Conservation (phyloP, 2,113 vertebrate species). For the Perca flavescens region DNA sequence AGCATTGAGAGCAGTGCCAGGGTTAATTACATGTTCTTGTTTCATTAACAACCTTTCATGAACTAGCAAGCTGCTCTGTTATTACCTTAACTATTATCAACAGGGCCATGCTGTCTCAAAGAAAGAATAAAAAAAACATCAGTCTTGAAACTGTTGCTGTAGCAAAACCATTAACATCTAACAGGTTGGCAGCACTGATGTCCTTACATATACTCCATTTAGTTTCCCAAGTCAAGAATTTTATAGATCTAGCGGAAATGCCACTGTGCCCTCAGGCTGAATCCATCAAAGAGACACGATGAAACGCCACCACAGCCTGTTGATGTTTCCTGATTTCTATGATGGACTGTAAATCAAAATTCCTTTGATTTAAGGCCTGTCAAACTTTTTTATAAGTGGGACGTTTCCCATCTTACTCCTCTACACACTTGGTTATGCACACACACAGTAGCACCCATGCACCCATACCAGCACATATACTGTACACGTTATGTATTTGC, state of each 20-base stretch:
- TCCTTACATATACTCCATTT: constrained; percentile 31
- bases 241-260: constrained; percentile 43
- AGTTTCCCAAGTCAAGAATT: constrained; percentile 11
- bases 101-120: not conserved
- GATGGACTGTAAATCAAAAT: constrained; percentile 61
- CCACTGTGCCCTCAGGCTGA: constrained; percentile 27
- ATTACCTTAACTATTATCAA: constrained; percentile 2
- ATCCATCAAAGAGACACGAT: constrained; percentile 53
- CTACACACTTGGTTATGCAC: constrained; percentile 20
- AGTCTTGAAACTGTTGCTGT: not conserved
- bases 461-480: not conserved
- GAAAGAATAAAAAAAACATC: not conserved
- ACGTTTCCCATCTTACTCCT: constrained; percentile 19
- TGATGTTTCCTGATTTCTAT: constrained; percentile 36
- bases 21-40: constrained; percentile 40
- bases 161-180: constrained; percentile 31
- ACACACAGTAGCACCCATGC: constrained; percentile 1
- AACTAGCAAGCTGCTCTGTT: constrained; percentile 13
- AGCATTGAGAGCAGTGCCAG: constrained; percentile 1
- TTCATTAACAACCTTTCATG: constrained; percentile 40
- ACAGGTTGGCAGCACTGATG: not conserved
- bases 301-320: constrained; percentile 48
- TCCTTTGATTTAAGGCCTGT: constrained; percentile 49
- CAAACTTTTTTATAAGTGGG: constrained; percentile 43
- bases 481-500: not conserved